Evolutionary conservation across 2,888 invertebrate species (phyloP), one percentile per base, ranked within the genome.

Genomic region (Myathropa florea): DNA sequence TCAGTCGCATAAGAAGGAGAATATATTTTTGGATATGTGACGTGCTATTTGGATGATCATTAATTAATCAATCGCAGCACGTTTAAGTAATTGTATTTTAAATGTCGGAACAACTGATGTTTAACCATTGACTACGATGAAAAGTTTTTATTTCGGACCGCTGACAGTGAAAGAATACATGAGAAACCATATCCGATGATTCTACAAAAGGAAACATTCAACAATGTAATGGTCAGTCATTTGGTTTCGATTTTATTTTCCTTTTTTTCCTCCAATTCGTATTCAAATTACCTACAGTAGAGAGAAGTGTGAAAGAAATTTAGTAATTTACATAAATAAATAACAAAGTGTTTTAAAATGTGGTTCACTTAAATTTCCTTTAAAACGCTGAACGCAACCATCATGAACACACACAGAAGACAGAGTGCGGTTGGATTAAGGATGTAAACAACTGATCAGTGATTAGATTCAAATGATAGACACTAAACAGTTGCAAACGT

Each of bases 61-160:
- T 18, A 1, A 61, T 61, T 61, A n/a, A 59, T 55, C n/a, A 80
- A 24, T 67, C 80, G 21, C 6, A 53, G 23, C 79, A 80, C 73
- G 80, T 80, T 67, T 36, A 18, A 64, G 33, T 63, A 59, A 39
- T 75, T 39, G 75, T 39, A 39, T 55, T 57, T 75, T 65, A 39
- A 75, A 75, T 39, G 64, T n/a, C 39, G 26, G 39, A 14, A 30
- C 60, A 57, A 63, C 46, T 23, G 53, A 33, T 77, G 61, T 77
- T 68, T 61, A 61, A 53, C 24, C 68, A 77, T 61, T 26, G 30
- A 7, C 28, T 61, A 1, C 30, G 46, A 18, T 28, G 33, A 57
- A 55, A 24, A 33, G 57, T 14, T 23, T 53, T 63, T 46, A 36
- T 59, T 70, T 68, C 55, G 24, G 18, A 24, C 26, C n/a, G 36